phyloP scores from a whole-genome alignment of 1,140 invertebrate species.

The Euglossa dilemma region DNA sequence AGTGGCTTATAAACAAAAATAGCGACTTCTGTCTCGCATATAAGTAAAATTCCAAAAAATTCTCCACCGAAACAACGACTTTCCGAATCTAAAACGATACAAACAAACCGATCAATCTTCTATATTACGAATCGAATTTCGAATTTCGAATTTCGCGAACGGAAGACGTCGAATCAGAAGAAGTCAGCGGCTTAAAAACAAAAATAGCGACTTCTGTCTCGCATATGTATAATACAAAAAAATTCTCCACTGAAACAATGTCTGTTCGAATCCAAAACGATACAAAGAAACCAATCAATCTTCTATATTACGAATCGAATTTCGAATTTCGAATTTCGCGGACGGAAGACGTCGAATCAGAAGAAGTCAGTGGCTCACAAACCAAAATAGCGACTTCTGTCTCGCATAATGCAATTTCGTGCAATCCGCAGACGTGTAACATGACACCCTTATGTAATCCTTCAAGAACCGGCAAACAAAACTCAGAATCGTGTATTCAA shows the following conservation, averaged over 20 bases:
- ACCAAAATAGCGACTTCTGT: conserved; percentile 44
- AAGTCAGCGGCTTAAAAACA: conserved; percentile 11
- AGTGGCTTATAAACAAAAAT: conserved; percentile 37
- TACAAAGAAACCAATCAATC: neutral
- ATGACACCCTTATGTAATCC: conserved; percentile 69
- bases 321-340: neutral
- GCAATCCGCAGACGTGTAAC: conserved; percentile 59
- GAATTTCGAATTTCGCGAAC: neutral
- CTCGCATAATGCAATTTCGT: conserved; percentile 37
- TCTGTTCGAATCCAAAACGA: neutral
- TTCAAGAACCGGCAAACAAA: conserved; percentile 30
- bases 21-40: too few relatives aligned
- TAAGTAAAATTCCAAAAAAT: too few relatives aligned
- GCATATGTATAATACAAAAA: too few relatives aligned
- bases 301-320: too few relatives aligned
- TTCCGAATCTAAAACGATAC: neutral
- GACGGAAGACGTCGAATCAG: neutral
- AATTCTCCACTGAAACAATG: too few relatives aligned
- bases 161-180: conserved; percentile 16
- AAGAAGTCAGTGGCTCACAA: conserved; percentile 18
- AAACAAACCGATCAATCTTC: neutral
- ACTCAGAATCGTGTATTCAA: neutral
- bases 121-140: too few relatives aligned
- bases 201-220: conserved; percentile 54
- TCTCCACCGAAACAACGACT: too few relatives aligned